Evolutionary conservation across 2,888 invertebrate species (phyloP).

Genomic region (Panzeria rudis): DNA sequence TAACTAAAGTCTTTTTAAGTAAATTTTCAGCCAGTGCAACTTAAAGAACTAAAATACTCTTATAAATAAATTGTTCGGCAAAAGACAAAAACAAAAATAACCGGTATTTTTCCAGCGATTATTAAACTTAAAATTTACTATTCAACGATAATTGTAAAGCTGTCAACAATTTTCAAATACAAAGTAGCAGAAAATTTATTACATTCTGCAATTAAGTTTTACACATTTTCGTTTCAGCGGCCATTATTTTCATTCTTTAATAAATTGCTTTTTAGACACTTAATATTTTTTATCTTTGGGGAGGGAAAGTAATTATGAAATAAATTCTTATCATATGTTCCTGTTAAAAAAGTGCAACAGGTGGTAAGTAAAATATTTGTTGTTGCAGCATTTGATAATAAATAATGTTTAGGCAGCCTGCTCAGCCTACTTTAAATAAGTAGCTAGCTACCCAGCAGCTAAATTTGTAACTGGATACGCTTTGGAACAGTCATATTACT

Average conservation of each 20-base stretch:
- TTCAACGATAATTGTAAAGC: not conserved
- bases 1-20: too few species aligned
- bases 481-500: too few species aligned
- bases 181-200: conserved; percentile 56
- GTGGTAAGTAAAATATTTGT: conserved; percentile 13
- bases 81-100: not conserved
- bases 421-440: not conserved
- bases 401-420: not conserved
- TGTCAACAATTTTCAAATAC: conserved; percentile 35
- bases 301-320: conserved; percentile 39
- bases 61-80: too few species aligned
- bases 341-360: conserved; percentile 11
- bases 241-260: conserved; percentile 21
- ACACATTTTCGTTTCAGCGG: conserved; percentile 12
- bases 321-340: conserved; percentile 20
- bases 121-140: not conserved
- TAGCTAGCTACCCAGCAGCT: too few species aligned
- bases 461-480: too few species aligned
- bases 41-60: not conserved
- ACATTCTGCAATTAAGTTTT: conserved; percentile 57
- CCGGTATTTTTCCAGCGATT: not conserved
- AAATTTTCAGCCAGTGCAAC: not conserved
- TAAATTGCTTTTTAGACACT: conserved; percentile 36
- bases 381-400: conserved; percentile 11
- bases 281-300: conserved; percentile 13